A percentile compares a stretch with the other conserved stretches of the same genome.
Evolutionary conservation across 2,888 invertebrate species (phyloP).

Genomic region (Malthinus seriepunctatus): DNA sequence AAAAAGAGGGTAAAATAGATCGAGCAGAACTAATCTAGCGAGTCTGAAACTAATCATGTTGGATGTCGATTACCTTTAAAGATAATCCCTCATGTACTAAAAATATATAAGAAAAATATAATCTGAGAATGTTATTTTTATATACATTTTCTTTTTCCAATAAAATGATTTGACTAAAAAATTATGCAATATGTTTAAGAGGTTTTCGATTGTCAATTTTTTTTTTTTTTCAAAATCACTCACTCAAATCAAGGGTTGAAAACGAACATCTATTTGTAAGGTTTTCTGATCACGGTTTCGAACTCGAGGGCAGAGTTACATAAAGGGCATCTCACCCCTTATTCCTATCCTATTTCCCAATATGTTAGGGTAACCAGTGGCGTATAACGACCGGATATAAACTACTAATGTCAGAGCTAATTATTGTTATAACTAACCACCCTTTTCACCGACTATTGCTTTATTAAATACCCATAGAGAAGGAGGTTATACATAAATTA

Average conservation of each 20-base stretch:
- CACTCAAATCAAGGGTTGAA: conserved; percentile 42
- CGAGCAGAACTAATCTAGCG: background rate
- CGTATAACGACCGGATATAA: conserved; percentile 41
- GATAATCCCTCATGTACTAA: no score
- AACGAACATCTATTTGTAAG: conserved; percentile 55
- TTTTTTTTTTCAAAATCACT: conserved; percentile 25
- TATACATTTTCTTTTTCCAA: no score
- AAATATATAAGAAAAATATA: no score
- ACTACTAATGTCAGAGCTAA: conserved; percentile 34
- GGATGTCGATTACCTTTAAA: no score
- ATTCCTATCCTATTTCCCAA: conserved; percentile 27
- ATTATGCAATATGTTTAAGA: background rate
- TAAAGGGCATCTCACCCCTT: conserved; percentile 40
- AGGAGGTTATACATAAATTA: conserved; percentile 6
- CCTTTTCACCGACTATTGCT: conserved; percentile 17
- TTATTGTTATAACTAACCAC: conserved; percentile 23
- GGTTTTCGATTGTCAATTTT: conserved; percentile 12
- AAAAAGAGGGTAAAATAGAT: background rate
- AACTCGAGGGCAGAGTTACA: conserved; percentile 46
- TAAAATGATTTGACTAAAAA: background rate
- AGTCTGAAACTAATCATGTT: background rate
- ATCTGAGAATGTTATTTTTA: no score
- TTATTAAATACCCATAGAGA: conserved; percentile 15
- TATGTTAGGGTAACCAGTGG: conserved; percentile 39
- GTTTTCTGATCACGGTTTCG: conserved; percentile 51